Evolutionary conservation across 2,797 vertebrate species (phyloP).

Genomic region (Chaenodraco wilsoni): DNA sequence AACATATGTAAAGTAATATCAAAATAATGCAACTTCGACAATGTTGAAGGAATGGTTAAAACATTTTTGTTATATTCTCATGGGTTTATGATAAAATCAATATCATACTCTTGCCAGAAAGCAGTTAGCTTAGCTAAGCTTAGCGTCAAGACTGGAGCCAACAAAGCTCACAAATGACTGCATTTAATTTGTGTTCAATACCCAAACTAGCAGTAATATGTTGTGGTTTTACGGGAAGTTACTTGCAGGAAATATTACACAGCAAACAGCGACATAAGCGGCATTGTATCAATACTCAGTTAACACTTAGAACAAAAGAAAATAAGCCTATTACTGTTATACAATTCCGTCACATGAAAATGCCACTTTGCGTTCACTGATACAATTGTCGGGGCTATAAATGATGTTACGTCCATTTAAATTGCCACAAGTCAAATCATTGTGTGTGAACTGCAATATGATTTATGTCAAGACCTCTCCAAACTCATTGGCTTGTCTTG

Average conservation of each 20-base stretch:
- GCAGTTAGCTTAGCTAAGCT: too few species aligned
- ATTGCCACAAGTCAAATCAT: conserved; percentile 29
- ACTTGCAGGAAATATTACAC: background rate
- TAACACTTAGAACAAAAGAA: background rate
- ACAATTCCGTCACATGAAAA: background rate
- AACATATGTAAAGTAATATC: background rate
- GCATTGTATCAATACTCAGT: background rate
- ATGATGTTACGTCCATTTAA: conserved; percentile 22
- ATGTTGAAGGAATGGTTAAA: background rate
- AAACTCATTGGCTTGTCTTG: background rate
- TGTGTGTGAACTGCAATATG: conserved; percentile 34
- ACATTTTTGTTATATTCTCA: too few species aligned
- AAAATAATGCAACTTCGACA: background rate
- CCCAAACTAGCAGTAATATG: background rate
- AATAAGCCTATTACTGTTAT: background rate
- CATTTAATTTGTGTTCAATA: background rate
- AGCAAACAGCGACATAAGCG: background rate
- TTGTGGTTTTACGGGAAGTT: background rate
- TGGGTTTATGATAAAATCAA: background rate
- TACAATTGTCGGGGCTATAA: background rate
- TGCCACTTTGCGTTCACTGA: background rate
- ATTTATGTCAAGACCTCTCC: conserved; percentile 32
- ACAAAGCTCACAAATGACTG: background rate
- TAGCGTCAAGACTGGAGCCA: too few species aligned
- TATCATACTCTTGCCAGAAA: too few species aligned